Evolutionary conservation across 1,140 invertebrate genomes (phyloP).

Genomic region (Procambarus clarkii): DNA sequence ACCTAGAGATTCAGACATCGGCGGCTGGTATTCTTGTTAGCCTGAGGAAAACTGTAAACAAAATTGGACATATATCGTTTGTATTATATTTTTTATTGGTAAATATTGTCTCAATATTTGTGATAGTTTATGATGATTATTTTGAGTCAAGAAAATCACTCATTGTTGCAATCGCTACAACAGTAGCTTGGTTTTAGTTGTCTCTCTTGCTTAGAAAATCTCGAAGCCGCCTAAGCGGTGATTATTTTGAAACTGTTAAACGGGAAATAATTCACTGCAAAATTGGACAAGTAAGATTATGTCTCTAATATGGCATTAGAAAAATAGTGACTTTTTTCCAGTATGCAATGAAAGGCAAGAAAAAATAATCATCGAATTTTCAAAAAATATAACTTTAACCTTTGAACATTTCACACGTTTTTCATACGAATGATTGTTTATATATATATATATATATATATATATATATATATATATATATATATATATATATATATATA

Average conservation of each 20-base stretch:
- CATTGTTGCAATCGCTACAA: neutral
- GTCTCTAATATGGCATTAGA: no score
- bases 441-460: constrained; percentile 19
- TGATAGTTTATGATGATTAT: neutral
- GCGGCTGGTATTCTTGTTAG: neutral
- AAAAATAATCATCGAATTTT: no score
- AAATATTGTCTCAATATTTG: neutral
- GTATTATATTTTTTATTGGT: neutral
- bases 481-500: constrained; percentile 40
- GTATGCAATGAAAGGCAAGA: no score
- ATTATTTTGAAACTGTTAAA: no score
- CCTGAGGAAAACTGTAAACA: neutral
- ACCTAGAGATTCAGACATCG: neutral
- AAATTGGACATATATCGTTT: neutral
- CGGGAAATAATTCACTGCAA: no score
- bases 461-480: constrained; percentile 34
- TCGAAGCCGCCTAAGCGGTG: neutral
- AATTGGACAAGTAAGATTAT: no score
- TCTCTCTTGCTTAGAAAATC: neutral
- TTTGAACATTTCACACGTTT: no score
- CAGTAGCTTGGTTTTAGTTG: neutral
- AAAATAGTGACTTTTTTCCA: no score
- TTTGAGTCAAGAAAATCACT: neutral
- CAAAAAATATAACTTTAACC: no score
- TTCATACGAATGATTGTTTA: no score